A percentile compares a stretch with the other conserved stretches of the same genome.
These are phyloP conservation scores for Poeciliopsis paucimaculata DNA, from an alignment of 2,797 vertebrate species.

Conservation along the genomic window DNA sequence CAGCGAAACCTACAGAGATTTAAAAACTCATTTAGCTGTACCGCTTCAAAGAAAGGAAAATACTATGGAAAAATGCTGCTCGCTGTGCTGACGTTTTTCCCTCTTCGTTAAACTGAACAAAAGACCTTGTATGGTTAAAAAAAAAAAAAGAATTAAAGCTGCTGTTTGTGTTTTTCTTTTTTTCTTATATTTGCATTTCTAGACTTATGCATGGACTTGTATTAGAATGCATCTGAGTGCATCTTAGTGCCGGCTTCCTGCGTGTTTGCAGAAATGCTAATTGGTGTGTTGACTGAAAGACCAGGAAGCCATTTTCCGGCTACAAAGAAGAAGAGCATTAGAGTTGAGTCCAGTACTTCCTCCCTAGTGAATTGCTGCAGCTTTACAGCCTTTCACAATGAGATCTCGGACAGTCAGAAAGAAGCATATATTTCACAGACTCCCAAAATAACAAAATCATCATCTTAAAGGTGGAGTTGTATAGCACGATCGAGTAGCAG, in stretches of 20 bases:
- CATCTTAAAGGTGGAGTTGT: too few species aligned
- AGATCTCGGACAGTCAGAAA: not conserved
- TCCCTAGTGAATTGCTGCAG: not conserved
- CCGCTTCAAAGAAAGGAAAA: constrained; percentile 70
- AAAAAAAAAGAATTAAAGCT: constrained; percentile 11
- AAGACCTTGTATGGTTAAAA: constrained; percentile 40
- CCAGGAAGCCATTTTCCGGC: not conserved
- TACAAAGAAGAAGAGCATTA: not conserved
- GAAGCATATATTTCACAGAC: not conserved
- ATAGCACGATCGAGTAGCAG: too few species aligned
- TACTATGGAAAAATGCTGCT: constrained; percentile 49
- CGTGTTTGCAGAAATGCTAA: constrained; percentile 57
- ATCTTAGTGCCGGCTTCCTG: constrained; percentile 46
- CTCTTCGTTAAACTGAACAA: constrained; percentile 29
- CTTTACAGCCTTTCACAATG: not conserved
- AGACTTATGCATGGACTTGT: not conserved
- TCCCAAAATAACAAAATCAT: not conserved
- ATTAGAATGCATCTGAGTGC: constrained; percentile 4
- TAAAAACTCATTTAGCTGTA: constrained; percentile 65
- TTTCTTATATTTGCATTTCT: not conserved
- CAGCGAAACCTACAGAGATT: constrained; percentile 60
- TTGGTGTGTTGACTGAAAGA: constrained; percentile 37
- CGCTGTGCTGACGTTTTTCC: constrained; percentile 23
- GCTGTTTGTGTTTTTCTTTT: constrained; percentile 25
- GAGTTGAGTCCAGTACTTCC: not conserved